Percentiles rank a stretch among this genome's conserved stretches.
phyloP scores from a whole-genome alignment of 64 coral and sea anemone genomes.

The Astreopora myriophthalma region DNA sequence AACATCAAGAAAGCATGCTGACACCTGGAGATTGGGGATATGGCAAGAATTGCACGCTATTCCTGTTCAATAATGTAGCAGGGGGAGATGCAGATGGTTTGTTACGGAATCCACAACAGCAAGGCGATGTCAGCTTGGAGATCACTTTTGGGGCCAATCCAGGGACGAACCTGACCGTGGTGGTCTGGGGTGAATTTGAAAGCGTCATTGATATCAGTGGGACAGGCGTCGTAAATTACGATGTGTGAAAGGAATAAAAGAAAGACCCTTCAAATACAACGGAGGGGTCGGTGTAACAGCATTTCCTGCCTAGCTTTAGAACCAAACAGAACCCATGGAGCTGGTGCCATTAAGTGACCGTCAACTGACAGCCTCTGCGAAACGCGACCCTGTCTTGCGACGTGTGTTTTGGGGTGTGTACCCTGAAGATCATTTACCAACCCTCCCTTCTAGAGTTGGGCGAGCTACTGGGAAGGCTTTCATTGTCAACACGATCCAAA shows the following conservation, averaged over 20 bases:
- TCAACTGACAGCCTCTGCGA: no score
- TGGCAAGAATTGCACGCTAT: conserved; percentile 24
- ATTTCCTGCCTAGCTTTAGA: background rate
- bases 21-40: conserved; percentile 20
- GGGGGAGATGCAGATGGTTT: background rate
- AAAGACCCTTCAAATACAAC: no score
- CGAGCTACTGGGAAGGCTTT: background rate
- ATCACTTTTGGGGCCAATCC: background rate
- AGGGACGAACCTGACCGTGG: background rate
- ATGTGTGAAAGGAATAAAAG: background rate
- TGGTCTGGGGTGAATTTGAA: conserved; percentile 62
- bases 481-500: conserved; percentile 54
- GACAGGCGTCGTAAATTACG: background rate
- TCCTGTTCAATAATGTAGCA: conserved; percentile 48
- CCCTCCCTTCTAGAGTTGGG: background rate
- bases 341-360: no score
- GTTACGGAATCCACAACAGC: background rate
- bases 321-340: background rate
- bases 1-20: conserved; percentile 28
- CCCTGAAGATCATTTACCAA: background rate
- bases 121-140: background rate
- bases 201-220: conserved; percentile 17
- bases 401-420: background rate
- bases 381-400: no score
- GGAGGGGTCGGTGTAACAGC: no score